Evolutionary conservation across 2,888 invertebrate species (phyloP), one percentile per base, ranked within the genome.

Genomic region (Limnephilus lunatus): DNA sequence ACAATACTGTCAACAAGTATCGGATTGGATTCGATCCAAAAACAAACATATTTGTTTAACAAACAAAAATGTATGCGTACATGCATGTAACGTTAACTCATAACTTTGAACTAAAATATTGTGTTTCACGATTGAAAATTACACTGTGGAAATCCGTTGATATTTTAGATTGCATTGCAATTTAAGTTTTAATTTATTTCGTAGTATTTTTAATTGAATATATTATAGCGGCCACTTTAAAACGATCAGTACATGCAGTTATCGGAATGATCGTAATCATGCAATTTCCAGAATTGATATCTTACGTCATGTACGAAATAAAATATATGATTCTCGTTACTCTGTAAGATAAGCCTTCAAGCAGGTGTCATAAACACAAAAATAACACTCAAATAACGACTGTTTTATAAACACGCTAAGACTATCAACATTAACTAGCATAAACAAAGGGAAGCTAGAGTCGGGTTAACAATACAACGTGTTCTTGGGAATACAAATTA

Each of bases 261-360:
- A 68, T 68, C 68, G 68, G 68, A 9, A 19, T 48, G 14, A n/a
- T 86, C n/a, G 30, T 86, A 44, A 44, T 86, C 85, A 30, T 48
- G 85, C 85, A 48, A 86, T 86, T 86, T 48, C 85, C 44, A 86
- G 30, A 86, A 44, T 44, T 44, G 44, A n/a, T 44, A n/a, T 48
- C 85, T 86, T 39, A 30, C 85, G 85, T 86, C 85, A 48, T 30
- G 44, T 14, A 44, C 39, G n/a, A 12, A 39, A 35, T 44, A 30
- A 44, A n/a, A 39, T 35, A 25, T 30, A 86, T 44, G 9, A 48
- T 44, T 30, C n/a, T 35, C 19, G 85, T 86, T 86, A 44, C 85
- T 86, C 44, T 44, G 85, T n/a, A 44, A 86, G 85, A 86, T 86
- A 86, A 86, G 44, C 9, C 48, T 44, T 30, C 25, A 48, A 14